A percentile compares a stretch with the other conserved stretches of the same genome.
These are phyloP conservation scores for Alaudala cheleensis DNA, from an alignment of 2,113 vertebrate species.

Conservation along the genomic window DNA sequence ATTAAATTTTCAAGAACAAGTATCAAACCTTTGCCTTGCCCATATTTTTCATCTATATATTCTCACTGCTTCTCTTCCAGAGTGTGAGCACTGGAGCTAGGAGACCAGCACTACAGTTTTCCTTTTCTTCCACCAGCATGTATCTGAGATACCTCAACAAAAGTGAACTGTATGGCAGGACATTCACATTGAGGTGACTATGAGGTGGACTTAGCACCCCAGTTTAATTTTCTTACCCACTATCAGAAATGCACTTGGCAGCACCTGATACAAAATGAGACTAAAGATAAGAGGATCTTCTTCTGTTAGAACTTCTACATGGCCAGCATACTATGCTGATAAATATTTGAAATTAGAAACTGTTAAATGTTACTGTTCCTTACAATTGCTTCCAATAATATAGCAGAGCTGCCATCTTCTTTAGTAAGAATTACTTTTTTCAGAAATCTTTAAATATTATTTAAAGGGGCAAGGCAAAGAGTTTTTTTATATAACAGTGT, in stretches of 20 bases:
- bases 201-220: neutral
- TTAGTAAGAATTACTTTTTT: neutral
- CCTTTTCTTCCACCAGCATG: neutral
- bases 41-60: neutral
- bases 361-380: neutral
- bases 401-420: neutral
- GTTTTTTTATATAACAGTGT: neutral
- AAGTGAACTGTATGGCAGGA: neutral
- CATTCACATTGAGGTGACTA: neutral
- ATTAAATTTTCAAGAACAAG: neutral
- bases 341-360: neutral
- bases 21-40: neutral
- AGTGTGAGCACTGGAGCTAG: neutral
- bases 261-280: neutral
- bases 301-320: neutral
- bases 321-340: neutral
- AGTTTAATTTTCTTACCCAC: neutral
- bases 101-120: neutral
- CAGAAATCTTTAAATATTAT: constrained; percentile 18
- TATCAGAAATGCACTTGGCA: neutral
- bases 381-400: neutral
- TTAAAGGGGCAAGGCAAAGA: neutral
- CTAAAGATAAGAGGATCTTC: neutral
- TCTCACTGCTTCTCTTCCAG: neutral
- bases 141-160: neutral